These are phyloP conservation scores for Lucifuga dentata DNA, from an alignment of 2,113 vertebrate genomes.

Conservation along the genomic window DNA sequence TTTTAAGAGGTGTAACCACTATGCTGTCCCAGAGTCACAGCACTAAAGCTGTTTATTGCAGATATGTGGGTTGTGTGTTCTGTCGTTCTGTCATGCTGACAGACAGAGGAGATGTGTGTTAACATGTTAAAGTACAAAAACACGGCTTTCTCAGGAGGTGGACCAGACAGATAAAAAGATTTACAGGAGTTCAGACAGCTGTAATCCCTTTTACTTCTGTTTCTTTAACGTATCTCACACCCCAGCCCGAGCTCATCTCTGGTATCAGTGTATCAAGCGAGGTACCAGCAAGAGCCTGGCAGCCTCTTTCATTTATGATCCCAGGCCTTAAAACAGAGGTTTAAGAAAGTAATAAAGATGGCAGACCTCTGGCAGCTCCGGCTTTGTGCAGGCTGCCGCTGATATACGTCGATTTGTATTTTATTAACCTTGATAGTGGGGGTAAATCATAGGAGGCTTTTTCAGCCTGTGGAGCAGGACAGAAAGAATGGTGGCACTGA, in stretches of 20 bases:
- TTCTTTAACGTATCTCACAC: slow-evolving; percentile 28
- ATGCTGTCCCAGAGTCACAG: neutral
- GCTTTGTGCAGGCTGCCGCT: slow-evolving; percentile 18
- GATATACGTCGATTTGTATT: slow-evolving; percentile 37
- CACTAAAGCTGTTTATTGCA: slow-evolving; percentile 25
- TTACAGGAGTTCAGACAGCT: slow-evolving; percentile 49
- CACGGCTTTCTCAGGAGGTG: slow-evolving; percentile 14
- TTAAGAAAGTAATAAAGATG: slow-evolving; percentile 50
- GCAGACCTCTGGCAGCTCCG: slow-evolving; percentile 38
- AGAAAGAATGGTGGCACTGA: slow-evolving; percentile 4
- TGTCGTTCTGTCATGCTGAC: neutral
- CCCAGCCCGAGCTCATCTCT: slow-evolving; percentile 37
- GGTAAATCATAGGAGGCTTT: slow-evolving; percentile 41
- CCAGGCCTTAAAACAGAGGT: slow-evolving; percentile 26
- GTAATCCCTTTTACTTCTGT: slow-evolving; percentile 56
- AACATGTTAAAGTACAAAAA: slow-evolving; percentile 32
- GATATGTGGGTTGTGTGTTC: neutral
- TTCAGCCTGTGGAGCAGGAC: slow-evolving; percentile 30
- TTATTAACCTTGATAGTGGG: slow-evolving; percentile 14
- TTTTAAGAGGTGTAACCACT: neutral
- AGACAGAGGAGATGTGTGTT: slow-evolving; percentile 13
- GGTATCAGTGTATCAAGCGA: slow-evolving; percentile 56
- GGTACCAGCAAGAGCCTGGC: slow-evolving; percentile 19
- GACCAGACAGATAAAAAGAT: slow-evolving; percentile 47
- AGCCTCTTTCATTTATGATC: slow-evolving; percentile 41